Evolutionary conservation across 2,113 vertebrate species (phyloP), one percentile per base, ranked within the genome.

Genomic region (Pteropus alecto): DNA sequence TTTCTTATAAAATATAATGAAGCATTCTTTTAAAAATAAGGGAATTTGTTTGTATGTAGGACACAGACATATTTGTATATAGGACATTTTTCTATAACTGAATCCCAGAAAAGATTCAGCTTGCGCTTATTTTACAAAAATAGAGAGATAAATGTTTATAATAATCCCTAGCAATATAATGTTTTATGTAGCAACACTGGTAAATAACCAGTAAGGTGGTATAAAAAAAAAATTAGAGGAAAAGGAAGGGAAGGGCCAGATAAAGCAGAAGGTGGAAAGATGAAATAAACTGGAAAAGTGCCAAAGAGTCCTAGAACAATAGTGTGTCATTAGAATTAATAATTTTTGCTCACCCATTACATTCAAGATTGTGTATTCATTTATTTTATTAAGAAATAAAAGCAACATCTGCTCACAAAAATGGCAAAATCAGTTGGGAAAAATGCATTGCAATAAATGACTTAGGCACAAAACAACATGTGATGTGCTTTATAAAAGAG

Each of bases 311-410:
- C 79, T 74, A 61, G 51, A 51, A 79, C 92, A 43, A 68, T 0
- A 33, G 21, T 56, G 56, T 86, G 21, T 9, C 8, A 0, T 81
- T 43, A 51, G 7, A 84, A 63, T 38, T 38, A 78, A 83, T 60
- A 93, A 71, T 82, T 56, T 35, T 58, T 61, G 21, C 38, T 70
- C n/a, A 73, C 5, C 51, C 28, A 71, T 68, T 61, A 15, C 26
- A 51, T 84, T 79, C 7, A 63, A 63, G 7, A 65, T 13, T 35
- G 1, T 38, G 6, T 11, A 18, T 24, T 74, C 7, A 8, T 73
- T n/a, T 9, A 73, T 77, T 89, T 86, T 60, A 92, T 92, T 92
- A 65, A 76, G 88, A 81, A 91, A 85, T 43, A 90, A 90, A 93
- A 71, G 28, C 8, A 76, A 76, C 7, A 60, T 87, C 54, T 90